Evolutionary conservation across 2,797 vertebrate genomes (phyloP), one percentile per base, ranked within the genome.

Genomic region (Balearica regulorum): DNA sequence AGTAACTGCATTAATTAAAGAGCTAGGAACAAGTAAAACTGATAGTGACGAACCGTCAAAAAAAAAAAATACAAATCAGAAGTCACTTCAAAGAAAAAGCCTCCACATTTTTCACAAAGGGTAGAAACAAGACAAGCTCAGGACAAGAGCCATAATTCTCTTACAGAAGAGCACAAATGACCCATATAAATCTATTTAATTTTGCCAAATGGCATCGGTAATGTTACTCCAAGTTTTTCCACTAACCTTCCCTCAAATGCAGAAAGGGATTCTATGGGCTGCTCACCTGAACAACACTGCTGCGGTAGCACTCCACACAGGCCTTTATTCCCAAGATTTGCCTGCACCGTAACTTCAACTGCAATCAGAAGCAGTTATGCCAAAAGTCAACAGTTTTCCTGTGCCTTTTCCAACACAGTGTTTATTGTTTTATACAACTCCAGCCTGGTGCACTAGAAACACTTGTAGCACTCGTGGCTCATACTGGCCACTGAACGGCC

Each of bases 361-460:
- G 65, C 90, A 83, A 57, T 43, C 93, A 85, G 87, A 97, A 97
- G 77, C 89, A 75, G 95, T 93, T 94, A 75, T 43, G 75, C 58
- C 88, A 62, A 94, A 94, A 92, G 94, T 73, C 91, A 91, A 97
- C 93, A 94, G 71, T 96, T 91, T 95, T 87, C 82, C 90, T 44
- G 86, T 90, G 94, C 93, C 76, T 79, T 62, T 94, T 94, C 96
- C 95, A 96, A 26, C 31, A 16, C 49, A 70, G 33, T 77, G n/a
- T 90, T 96, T 83, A 89, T 89, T 94, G 83, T 95, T 87, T 73
- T 44, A 69, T 9, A 44, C 43, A 46, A 29, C 53, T 90, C 61
- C 78, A 86, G 82, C 73, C 91, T 83, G 60, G 81, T 78, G 87
- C 17, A 26, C 14, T 25, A 65, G 69, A n/a, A 93, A 85, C 53